Conservation (phyloP, 2,888 invertebrate species). For the Hirudinaria manillensis region DNA sequence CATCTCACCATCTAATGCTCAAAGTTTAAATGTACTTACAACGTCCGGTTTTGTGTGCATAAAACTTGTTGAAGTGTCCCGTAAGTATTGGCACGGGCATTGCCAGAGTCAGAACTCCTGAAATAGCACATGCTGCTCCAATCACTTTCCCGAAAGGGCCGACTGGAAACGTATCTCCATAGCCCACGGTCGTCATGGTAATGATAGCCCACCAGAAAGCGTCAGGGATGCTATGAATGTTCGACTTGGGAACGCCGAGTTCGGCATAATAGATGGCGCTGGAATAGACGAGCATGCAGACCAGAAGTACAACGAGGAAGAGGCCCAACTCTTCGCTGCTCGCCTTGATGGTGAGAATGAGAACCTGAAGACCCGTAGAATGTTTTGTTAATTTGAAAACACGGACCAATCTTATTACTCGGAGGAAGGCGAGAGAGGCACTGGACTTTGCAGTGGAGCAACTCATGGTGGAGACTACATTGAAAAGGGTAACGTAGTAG, state of each 20-base stretch:
- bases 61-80: constrained; percentile 52
- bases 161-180: constrained; percentile 53
- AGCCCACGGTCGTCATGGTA: constrained; percentile 55
- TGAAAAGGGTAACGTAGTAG: constrained; percentile 55
- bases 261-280: constrained; percentile 58
- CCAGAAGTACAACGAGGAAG: constrained; percentile 56
- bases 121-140: constrained; percentile 53
- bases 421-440: constrained; percentile 56
- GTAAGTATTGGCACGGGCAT: constrained; percentile 57
- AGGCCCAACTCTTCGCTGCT: constrained; percentile 55
- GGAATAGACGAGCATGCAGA: constrained; percentile 56
- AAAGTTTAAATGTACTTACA: constrained; percentile 35
- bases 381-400: constrained; percentile 58
- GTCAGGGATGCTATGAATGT: constrained; percentile 54
- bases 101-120: constrained; percentile 55
- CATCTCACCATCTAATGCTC: neutral
- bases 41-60: constrained; percentile 40
- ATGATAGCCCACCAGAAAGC: constrained; percentile 55
- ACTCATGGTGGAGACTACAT: constrained; percentile 42
- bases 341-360: constrained; percentile 57
- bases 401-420: constrained; percentile 55
- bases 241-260: constrained; percentile 49
- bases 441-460: constrained; percentile 53
- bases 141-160: constrained; percentile 52
- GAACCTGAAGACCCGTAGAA: constrained; percentile 57